Evolutionary conservation across 2,113 vertebrate genomes (phyloP), one percentile per base, ranked within the genome.

Genomic region (Heterocephalus glaber): DNA sequence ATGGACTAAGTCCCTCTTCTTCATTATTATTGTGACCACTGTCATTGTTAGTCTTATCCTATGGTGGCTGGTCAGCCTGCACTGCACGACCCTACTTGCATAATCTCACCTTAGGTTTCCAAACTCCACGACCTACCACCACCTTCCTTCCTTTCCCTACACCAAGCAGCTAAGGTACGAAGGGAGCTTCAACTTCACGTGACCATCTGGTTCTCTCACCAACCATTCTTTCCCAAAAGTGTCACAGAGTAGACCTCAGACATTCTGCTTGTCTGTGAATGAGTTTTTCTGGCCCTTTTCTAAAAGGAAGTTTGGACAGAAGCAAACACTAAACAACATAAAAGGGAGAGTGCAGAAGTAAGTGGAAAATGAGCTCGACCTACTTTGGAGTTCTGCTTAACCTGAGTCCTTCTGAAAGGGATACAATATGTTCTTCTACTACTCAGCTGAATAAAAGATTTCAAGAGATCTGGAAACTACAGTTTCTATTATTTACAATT

Each of bases 401-500:
- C 38, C 47, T 4, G 35, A 90, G 47, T 22, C 20, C 79, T 89
- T 20, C 35, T 63, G 90, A 70, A 54, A 93, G 35, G 26, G 41
- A 65, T 47, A 56, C 19, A 44, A 33, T 38, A 11, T n/a, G 11
- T 86, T 85, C 66, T 63, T 95, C 74, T 61, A 49, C 66, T 61
- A 44, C 82, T 70, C 24, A 0, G 2, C 41, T 41, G 19, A 94
- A 93, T 63, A 85, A 94, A 83, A 93, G 38, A 80, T 82, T 95
- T 87, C 80, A 95, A 90, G 72, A 68, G n/a, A 95, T 89, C 82
- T 94, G 76, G 92, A 96, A 97, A 95, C 44, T 52, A 89, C 5
- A 56, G 85, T 90, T 95, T 95, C 87, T 91, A 70, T 65, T 92
- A 90, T 92, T 95, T 96, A 96, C 82, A 96, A 81, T 94, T 95